Evolutionary conservation across 53 echinoderm and acorn worm species (phyloP).

Genomic region (Patiria pectinifera): DNA sequence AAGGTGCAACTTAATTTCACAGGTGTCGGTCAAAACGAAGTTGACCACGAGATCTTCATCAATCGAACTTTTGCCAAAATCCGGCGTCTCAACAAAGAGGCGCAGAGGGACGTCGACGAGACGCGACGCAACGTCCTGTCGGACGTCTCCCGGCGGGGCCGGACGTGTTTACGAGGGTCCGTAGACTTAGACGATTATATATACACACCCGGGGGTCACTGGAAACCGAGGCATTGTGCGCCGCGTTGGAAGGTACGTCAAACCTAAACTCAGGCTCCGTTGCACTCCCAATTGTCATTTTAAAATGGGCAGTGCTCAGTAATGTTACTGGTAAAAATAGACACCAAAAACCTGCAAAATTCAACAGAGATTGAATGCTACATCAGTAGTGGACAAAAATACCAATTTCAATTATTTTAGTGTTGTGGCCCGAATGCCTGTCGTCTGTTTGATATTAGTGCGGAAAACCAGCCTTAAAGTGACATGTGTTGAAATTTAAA

Average conservation of each 20-base stretch:
- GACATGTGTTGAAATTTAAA: no score
- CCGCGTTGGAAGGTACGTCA: slow-evolving; percentile 75
- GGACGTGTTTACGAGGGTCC: slow-evolving; percentile 46
- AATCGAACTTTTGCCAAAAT: slow-evolving; percentile 56
- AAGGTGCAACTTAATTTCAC: slow-evolving; percentile 57
- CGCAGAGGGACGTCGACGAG: slow-evolving; percentile 44
- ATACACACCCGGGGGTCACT: slow-evolving; percentile 81
- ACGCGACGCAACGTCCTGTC: slow-evolving; percentile 2
- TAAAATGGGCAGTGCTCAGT: no score
- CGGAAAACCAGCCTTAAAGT: no score
- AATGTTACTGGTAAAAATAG: no score
- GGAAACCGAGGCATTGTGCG: slow-evolving; percentile 67
- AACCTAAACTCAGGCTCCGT: no score
- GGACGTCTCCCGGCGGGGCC: slow-evolving; percentile 7
- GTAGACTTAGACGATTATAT: slow-evolving; percentile 53
- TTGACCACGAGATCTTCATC: slow-evolving; percentile 37
- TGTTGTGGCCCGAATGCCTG: no score
- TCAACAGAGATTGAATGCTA: no score
- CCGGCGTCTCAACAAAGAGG: slow-evolving; percentile 48
- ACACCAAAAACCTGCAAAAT: no score
- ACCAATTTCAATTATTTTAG: no score
- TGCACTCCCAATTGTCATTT: no score
- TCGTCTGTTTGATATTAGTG: no score
- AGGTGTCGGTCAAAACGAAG: slow-evolving; percentile 33
- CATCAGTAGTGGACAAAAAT: no score